Base-by-base conservation (phyloP, 1,140 invertebrate species). In the Tetranychus cinnabarinus region DNA sequence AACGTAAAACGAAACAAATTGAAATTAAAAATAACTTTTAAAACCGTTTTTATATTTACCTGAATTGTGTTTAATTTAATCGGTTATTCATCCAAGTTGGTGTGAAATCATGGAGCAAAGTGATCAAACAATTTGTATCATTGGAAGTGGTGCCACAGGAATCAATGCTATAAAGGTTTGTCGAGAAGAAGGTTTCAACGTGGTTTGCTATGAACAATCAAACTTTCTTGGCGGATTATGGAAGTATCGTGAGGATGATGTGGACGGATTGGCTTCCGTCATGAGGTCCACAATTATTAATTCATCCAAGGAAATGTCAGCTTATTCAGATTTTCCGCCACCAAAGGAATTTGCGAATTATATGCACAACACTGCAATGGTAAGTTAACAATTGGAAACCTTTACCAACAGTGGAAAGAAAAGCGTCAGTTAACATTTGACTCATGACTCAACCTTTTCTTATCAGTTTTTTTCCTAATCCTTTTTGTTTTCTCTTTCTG, bases 161-260 rank as follows among this genome's bases (percentile, higher is more conserved):
- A 65, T 77, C 31, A 68, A 72, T 6, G 68, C 72, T 36, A 71
- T 74, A 45, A 77, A 77, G 62, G 68, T 66, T 36, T 74, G 73
- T 59, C 58, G 74, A 39, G 76, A 77, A 63, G 69, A 72, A 59
- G 67, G 67, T 6, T 56, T 72, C 54, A 65, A 69, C 46, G 68
- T 70, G 0, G 69, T 73, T 33, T 42, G 55, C 33, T 77, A 72
- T 62, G 77, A 78, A 64, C 71, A 69, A 62, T 71, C 69, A 34
- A 54, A 67, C 48, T 70, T 75, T 62, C 67, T 76, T 46, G 77
- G 77, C 6, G 77, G 77, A 31, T 67, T 78, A 6, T 78, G 77
- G 77, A 73, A 75, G 48, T 79, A 76, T 63, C 42, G 70, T 36
- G 70, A 73, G 5, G 67, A 72, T 10, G 67, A 68, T 13, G 66